Base-by-base conservation (phyloP, 2,113 vertebrate genomes). In the Ciconia stormi region DNA sequence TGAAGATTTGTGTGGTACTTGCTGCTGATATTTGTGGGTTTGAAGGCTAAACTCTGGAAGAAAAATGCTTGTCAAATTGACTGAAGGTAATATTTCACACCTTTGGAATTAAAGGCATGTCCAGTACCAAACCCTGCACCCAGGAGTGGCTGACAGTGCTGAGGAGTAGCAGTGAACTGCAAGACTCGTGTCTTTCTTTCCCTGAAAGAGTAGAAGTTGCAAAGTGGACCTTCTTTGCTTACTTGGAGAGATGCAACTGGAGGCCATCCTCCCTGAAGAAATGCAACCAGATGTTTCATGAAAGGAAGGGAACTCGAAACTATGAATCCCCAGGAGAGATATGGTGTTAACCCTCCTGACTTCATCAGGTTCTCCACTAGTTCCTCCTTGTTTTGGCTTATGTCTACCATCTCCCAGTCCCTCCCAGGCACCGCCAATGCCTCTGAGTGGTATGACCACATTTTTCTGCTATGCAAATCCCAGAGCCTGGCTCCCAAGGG, bases 381-480 rank as follows among this genome's bases (percentile, higher is more conserved):
- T 72, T 95, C 79, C 65, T 95, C 79, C 67, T 65, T 50, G 58
- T 89, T n/a, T 76, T 56, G 52, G 40, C 21, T 94, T 79, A 71
- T 44, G 61, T 61, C 85, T 80, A 66, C 71, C 67, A 78, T 76
- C 18, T 83, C 89, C 44, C 50, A 58, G 61, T 69, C 82, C 58
- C 22, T 91, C 61, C 69, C 67, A 83, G 72, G 27, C 40, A 56
- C 70, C 1, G 6, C 44, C 40, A 77, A 46, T 83, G 76, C 59
- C 83, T 95, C 86, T 87, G 74, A 95, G 92, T 91, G 34, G 78
- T 85, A 79, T 91, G 83, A 87, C 40, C 61, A 79, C 66, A 93
- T 94, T 94, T 79, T 97, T 95, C 77, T 94, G 87, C 73, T 82
- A 56, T 95, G 93, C 94, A 96, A 95, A 89, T 88, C 82, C 72